Evolutionary conservation across 2,113 vertebrate species (phyloP), one percentile per base, ranked within the genome.

Genomic region (Caranx melampygus): DNA sequence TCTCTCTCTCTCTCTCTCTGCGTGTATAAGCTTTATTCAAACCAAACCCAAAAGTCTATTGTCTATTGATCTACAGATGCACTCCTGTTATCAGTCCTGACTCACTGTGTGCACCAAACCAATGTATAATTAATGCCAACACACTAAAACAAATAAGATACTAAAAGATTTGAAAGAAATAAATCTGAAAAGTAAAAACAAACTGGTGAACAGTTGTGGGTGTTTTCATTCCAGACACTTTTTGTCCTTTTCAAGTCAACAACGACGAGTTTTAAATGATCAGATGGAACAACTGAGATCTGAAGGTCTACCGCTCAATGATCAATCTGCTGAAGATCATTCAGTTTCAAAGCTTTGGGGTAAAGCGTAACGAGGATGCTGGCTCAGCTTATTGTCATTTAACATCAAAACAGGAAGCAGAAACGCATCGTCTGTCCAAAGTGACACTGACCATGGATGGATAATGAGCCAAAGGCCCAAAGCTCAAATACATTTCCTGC

Each of bases 61-160:
- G 40, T 79, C 55, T 52, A 10, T 83, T 74, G 66, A 87, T 84
- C 71, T 87, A 79, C 64, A 81, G 73, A 90, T 74, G 67, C 86
- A 85, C 78, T 88, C 72, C 79, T 83, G 62, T 63, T 92, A 57
- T 87, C 54, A 45, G 72, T 88, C 83, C 84, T 85, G 86, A 79
- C 62, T 74, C 55, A 90, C 85, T 89, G 79, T 83, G 82, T 51
- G 61, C 87, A 71, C 88, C 65, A 66, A 75, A 84, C 55, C 40
- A 75, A 89, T 90, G 72, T 81, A 69, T 73, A 90, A 89, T 79
- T 81, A 83, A 83, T 80, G 77, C 64, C 74, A 91, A 79, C 74
- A 91, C 5, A 92, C 94, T 93, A 87, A 95, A 75, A 75, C 26
- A 92, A 92, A 93, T 86, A 90, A 79, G 18, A 89, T 88, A 78